Percentiles rank a stretch among this genome's conserved stretches.
These are phyloP conservation scores for Ramphastos sulfuratus DNA, from an alignment of 2,113 vertebrate genomes.

Conservation along the genomic window DNA sequence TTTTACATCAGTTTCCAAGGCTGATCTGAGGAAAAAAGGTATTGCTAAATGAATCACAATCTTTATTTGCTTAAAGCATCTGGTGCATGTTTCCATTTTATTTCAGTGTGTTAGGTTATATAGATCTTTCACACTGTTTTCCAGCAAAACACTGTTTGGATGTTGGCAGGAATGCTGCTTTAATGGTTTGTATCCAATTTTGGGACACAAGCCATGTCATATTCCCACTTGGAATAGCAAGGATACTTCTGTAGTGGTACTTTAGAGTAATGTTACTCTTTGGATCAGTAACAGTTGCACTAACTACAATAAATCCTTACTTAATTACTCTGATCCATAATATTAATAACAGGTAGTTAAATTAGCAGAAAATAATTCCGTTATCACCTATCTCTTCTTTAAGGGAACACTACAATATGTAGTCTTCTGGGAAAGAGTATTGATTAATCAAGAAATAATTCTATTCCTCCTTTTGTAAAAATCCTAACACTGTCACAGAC, in stretches of 20 bases:
- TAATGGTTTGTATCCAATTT: slow-evolving; percentile 28
- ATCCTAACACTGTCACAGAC: neutral
- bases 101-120: neutral
- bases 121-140: neutral
- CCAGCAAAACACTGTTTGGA: neutral
- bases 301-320: neutral
- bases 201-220: neutral
- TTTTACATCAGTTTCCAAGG: neutral
- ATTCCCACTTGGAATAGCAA: neutral
- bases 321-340: neutral
- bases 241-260: neutral
- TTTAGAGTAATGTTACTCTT: neutral
- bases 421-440: neutral
- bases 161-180: neutral
- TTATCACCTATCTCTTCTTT: neutral
- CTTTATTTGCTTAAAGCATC: neutral
- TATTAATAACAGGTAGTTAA: neutral
- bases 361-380: neutral
- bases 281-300: neutral
- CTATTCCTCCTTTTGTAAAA: neutral
- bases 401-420: neutral
- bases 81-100: neutral
- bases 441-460: neutral
- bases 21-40: neutral
- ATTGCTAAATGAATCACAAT: neutral